Conservation (phyloP, 2,113 vertebrate genomes). For the Notothenia rossii region DNA sequence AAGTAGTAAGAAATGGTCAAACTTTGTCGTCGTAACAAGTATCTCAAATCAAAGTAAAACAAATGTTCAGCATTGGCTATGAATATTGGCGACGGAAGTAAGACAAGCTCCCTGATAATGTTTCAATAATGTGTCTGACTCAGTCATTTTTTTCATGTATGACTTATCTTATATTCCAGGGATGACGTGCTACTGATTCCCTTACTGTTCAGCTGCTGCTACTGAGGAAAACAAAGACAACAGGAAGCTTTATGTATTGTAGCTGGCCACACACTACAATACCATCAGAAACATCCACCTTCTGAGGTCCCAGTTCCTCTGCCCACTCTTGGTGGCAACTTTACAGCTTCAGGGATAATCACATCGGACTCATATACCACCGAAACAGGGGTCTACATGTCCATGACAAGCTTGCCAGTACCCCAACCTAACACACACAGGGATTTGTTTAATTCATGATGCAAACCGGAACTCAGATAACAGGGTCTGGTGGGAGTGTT, state of each 20-base stretch:
- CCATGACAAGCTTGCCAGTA: slow-evolving; percentile 49
- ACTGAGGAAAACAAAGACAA: slow-evolving; percentile 21
- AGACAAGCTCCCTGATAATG: background rate
- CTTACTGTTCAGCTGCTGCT: background rate
- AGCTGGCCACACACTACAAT: slow-evolving; percentile 44
- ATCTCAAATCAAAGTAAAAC: background rate
- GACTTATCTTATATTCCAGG: slow-evolving; percentile 29
- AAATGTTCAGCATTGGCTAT: background rate
- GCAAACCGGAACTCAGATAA: slow-evolving; percentile 73
- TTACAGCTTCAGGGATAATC: slow-evolving; percentile 63
- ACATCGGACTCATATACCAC: slow-evolving; percentile 45
- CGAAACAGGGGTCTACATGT: slow-evolving; percentile 52
- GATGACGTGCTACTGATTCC: slow-evolving; percentile 15
- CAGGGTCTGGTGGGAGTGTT: slow-evolving; percentile 74
- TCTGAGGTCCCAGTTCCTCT: slow-evolving; percentile 39
- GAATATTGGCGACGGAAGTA: background rate
- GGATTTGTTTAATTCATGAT: slow-evolving; percentile 73
- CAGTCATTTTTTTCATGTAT: slow-evolving; percentile 16
- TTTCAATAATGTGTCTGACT: background rate
- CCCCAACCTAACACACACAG: slow-evolving; percentile 19
- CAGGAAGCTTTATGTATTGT: slow-evolving; percentile 4
- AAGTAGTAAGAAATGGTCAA: background rate
- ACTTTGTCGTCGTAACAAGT: background rate
- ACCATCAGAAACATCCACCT: slow-evolving; percentile 35
- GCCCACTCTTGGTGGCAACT: slow-evolving; percentile 55